phyloP scores from a whole-genome alignment of 1,140 invertebrate genomes.

The Psix sp. region DNA sequence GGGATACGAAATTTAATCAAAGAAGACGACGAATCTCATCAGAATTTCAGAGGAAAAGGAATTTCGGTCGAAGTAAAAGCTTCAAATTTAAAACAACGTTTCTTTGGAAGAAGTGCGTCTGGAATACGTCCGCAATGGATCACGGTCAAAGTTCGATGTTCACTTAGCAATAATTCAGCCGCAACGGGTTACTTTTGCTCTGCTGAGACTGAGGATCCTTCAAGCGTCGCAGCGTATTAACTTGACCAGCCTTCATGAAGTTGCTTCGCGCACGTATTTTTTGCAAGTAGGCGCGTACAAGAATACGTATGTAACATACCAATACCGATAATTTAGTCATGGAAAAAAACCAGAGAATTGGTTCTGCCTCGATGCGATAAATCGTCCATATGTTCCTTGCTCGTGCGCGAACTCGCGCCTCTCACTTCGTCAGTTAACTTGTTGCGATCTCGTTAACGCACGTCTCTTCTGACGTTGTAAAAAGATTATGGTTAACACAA shows the following conservation, averaged over 20 bases:
- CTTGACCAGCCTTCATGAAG: slow-evolving; percentile 40
- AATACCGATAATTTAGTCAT: slow-evolving; percentile 69
- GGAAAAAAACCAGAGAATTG: slow-evolving; percentile 59
- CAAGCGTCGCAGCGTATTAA: slow-evolving; percentile 63
- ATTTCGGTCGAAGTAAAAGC: slow-evolving; percentile 31
- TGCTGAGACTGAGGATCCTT: slow-evolving; percentile 55
- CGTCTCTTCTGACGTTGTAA: slow-evolving; percentile 42
- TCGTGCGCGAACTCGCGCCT: slow-evolving; percentile 34
- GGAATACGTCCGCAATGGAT: slow-evolving; percentile 29
- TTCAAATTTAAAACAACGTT: no score
- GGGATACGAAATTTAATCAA: no score
- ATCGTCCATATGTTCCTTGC: slow-evolving; percentile 42
- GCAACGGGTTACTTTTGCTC: slow-evolving; percentile 63
- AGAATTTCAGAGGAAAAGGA: slow-evolving; percentile 12
- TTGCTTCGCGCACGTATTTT: slow-evolving; percentile 51
- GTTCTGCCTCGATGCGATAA: slow-evolving; percentile 61
- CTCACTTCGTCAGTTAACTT: slow-evolving; percentile 42
- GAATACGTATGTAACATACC: slow-evolving; percentile 62
- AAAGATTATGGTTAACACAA: slow-evolving; percentile 14
- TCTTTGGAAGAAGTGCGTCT: slow-evolving; percentile 16
- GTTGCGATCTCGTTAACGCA: slow-evolving; percentile 64
- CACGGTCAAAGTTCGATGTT: slow-evolving; percentile 69
- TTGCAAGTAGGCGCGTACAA: slow-evolving; percentile 61
- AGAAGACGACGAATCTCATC: no score
- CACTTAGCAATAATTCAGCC: slow-evolving; percentile 73